Base-by-base conservation (phyloP, 2,888 invertebrate species). In the Idaea straminata region DNA sequence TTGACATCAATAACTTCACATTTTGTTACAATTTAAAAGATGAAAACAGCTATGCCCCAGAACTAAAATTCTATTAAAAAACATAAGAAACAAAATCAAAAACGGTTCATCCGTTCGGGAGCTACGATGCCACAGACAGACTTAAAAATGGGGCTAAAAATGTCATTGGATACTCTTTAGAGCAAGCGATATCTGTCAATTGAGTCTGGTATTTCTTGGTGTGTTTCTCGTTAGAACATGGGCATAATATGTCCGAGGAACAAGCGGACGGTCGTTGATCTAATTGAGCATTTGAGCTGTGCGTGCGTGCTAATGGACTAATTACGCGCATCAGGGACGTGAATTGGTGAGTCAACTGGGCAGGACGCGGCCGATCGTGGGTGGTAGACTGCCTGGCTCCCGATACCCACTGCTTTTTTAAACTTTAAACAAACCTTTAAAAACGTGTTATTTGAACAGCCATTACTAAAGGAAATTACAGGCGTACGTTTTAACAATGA, bases 311-410 rank as follows among this genome's bases (percentile, higher is more conserved):
- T 91, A 89, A 91, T 90, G 87, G 91, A 74, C 87, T 92, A 91
- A 92, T 92, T 92, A 91, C 84, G 91, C 81, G 81, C 78, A 88
- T 87, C 86, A 84, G 83, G 83, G 77, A 72, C 79, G 85, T 79
- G 88, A 90, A 90, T 87, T 90, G 90, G 88, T 92, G 91, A 92
- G 84, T 91, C 88, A 90, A 86, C 76, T 69, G 67, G 72, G 83
- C 89, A 87, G 89, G 88, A 88, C 87, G 88, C 79, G 83, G 76
- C 64, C 74, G 84, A 72, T 76, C 90, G 91, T 91, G 92, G 92
- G 92, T 84, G 91, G 89, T 82, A 92, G 92, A 92, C 92, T 86
- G 92, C 91, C 79, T 92, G 92, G 91, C 91, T 88, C 92, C 91
- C 79, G 70, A 67, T 72, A 67, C 77, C 77, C 76, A 77, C 81